These are phyloP conservation scores for Incurvaria masculella DNA, from an alignment of 2,888 invertebrate species.

Conservation along the genomic window DNA sequence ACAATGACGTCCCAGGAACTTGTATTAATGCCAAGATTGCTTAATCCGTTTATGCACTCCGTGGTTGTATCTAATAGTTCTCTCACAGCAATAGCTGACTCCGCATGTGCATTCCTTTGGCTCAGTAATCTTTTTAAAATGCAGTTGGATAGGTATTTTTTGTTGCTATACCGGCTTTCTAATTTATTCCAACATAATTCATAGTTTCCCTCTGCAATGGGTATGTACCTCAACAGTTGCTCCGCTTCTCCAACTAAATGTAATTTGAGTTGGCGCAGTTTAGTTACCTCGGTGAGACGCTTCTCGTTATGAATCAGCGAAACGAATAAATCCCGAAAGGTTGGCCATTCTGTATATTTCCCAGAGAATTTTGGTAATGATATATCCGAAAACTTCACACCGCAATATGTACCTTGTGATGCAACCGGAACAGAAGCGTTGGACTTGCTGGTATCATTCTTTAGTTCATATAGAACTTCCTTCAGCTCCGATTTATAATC, in stretches of 20 bases:
- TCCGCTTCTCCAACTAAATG: slow-evolving; percentile 4
- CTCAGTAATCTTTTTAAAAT: slow-evolving; percentile 1
- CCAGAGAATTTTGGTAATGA: slow-evolving; percentile 1
- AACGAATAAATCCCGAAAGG: slow-evolving; percentile 5
- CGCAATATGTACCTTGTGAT: too few relatives aligned
- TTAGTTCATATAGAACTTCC: too few relatives aligned
- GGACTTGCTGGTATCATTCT: too few relatives aligned
- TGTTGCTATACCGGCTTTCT: slow-evolving; percentile 3
- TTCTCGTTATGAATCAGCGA: slow-evolving; percentile 5
- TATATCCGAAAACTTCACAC: too few relatives aligned
- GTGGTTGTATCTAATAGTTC: neutral
- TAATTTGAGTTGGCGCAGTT: slow-evolving; percentile 3
- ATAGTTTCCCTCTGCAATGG: slow-evolving; percentile 2
- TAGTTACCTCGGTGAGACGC: slow-evolving; percentile 1
- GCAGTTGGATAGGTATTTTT: slow-evolving; percentile 1
- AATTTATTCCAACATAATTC: slow-evolving; percentile 2
- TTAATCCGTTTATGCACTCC: neutral
- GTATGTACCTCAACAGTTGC: neutral
- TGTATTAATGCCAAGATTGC: neutral
- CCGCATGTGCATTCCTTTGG: neutral
- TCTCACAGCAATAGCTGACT: neutral
- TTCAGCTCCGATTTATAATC: too few relatives aligned
- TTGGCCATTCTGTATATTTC: slow-evolving; percentile 6
- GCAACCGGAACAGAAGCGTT: too few relatives aligned
- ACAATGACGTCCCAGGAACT: slow-evolving; percentile 4